These are phyloP conservation scores for Megaustenia siamemsis DNA, from an alignment of 2,888 invertebrate genomes.

Conservation along the genomic window DNA sequence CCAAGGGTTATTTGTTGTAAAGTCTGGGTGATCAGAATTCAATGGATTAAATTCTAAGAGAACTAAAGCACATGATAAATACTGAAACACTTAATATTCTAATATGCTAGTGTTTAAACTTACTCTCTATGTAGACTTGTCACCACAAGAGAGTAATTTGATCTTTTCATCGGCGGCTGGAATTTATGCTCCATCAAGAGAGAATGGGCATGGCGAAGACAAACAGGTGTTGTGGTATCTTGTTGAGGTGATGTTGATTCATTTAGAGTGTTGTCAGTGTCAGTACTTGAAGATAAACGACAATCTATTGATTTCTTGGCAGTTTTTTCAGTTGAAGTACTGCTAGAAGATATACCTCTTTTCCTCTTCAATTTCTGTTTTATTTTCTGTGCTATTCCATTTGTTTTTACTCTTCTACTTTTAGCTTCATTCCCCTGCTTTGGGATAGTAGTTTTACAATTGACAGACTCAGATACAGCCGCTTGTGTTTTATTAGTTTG, in stretches of 20 bases:
- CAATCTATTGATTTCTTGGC: background rate
- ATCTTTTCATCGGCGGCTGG: background rate
- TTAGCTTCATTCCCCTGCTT: background rate
- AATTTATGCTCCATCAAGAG: conserved; percentile 40
- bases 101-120: conserved; percentile 33
- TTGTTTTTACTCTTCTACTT: background rate
- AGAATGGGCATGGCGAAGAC: conserved; percentile 44
- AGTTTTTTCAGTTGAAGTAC: background rate
- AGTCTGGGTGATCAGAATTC: too few relatives aligned
- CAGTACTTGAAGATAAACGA: background rate
- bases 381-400: background rate
- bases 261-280: background rate
- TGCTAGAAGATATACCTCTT: background rate
- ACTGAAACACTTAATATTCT: too few relatives aligned
- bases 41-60: too few relatives aligned
- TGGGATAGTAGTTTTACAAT: too few relatives aligned
- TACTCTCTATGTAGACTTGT: conserved; percentile 57
- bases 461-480: background rate
- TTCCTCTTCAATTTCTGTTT: background rate
- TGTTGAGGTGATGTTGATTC: background rate
- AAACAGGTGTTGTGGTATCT: background rate
- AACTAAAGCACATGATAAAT: too few relatives aligned
- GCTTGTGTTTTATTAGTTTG: background rate
- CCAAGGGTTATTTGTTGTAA: too few relatives aligned
- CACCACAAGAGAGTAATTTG: conserved; percentile 52